Base-by-base conservation (phyloP, 2,888 invertebrate species). In the Drosophila sordidula region DNA sequence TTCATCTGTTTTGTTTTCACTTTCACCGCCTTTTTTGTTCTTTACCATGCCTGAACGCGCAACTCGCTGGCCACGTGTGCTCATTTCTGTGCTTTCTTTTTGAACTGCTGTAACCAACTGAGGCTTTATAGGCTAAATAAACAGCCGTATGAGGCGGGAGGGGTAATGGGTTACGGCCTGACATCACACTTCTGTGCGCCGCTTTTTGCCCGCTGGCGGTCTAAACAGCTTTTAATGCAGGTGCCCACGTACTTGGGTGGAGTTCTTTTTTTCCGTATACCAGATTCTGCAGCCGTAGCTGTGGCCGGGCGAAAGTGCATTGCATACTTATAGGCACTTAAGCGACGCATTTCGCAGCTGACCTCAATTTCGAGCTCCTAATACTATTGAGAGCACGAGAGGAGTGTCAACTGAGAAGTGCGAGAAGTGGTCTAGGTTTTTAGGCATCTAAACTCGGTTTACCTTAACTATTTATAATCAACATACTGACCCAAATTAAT, bases 51-150 rank as follows among this genome's bases (percentile, higher is more conserved):
- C 47, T 83, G 87, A 86, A 86, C 80, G 84, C 89, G 84, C 84
- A 56, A 46, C 41, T 63, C 47, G 59, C 68, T 47, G 56, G 72
- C 72, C 78, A 78, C 73, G 78, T 77, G 78, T 70, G 70, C 71
- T 78, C 78, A 64, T 59, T 79, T 75, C 39, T 47, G 64, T 56
- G 56, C 58, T 69, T 75, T 58, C 63, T 54, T 62, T 49, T 50
- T 52, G 32, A 39, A 47, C 68, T 38, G 63, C 70, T 72, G 78
- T 70, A 67, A 66, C 85, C 84, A 72, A 82, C 70, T 73, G 88
- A 57, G 73, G 86, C 83, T 86, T 89, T 89, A 86, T 89, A 82
- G 86, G 86, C 88, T 85, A 86, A 87, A 87, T 87, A 86, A 86
- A 86, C 89, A 89, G 87, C 71, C 68, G 77, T 67, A 70, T 66